Percentiles rank a stretch among this genome's conserved stretches.
Conservation (phyloP, 1,140 invertebrate genomes). For the Drosophila pachea region DNA sequence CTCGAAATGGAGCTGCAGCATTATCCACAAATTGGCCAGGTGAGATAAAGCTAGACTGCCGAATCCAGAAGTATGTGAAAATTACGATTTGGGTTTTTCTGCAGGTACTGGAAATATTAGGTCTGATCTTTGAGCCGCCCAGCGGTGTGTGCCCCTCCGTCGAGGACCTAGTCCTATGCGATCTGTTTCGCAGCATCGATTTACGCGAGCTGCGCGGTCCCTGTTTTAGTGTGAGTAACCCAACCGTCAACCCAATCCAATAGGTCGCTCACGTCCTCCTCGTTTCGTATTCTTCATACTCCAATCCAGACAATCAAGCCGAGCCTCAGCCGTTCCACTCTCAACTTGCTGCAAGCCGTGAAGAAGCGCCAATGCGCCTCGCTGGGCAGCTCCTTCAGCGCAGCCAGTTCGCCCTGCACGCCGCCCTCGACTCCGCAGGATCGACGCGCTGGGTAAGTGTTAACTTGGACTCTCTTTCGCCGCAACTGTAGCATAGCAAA, state of each 20-base stretch:
- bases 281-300: neutral
- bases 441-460: slow-evolving; percentile 74
- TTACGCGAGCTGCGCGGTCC: slow-evolving; percentile 88
- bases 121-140: slow-evolving; percentile 88
- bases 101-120: slow-evolving; percentile 88
- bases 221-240: slow-evolving; percentile 80
- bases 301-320: slow-evolving; percentile 75
- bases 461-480: neutral
- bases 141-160: slow-evolving; percentile 84
- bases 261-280: neutral
- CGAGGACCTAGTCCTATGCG: slow-evolving; percentile 88
- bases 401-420: slow-evolving; percentile 77
- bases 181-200: slow-evolving; percentile 92
- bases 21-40: slow-evolving; percentile 85
- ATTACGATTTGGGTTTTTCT: slow-evolving; percentile 20
- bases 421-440: slow-evolving; percentile 78
- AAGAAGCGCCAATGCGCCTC: slow-evolving; percentile 78
- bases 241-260: neutral
- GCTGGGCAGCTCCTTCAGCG: slow-evolving; percentile 74
- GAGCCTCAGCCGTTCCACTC: slow-evolving; percentile 75
- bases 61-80: no score
- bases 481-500: slow-evolving; percentile 12
- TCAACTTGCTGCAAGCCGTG: slow-evolving; percentile 75
- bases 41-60: slow-evolving; percentile 1
- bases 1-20: slow-evolving; percentile 85